Percentiles rank a stretch among this genome's conserved stretches.
These are phyloP conservation scores for Cherax quadricarinatus DNA, from an alignment of 1,140 invertebrate genomes.

Conservation along the genomic window DNA sequence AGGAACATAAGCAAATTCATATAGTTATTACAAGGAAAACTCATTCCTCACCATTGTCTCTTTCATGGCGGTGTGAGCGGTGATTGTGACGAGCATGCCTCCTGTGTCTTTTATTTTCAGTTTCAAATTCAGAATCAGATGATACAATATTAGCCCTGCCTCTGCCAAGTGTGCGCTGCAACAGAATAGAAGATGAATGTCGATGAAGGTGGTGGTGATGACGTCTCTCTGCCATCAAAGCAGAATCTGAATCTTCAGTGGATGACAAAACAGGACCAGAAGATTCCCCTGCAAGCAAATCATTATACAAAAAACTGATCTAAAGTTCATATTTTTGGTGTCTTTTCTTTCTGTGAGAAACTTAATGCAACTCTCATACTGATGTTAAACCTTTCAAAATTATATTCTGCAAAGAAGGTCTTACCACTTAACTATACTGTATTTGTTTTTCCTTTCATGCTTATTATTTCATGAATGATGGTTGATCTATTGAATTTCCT, in stretches of 20 bases:
- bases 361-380: too few species aligned
- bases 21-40: not conserved
- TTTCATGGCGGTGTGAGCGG: constrained; percentile 71
- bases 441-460: too few species aligned
- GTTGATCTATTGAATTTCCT: too few species aligned
- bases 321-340: too few species aligned
- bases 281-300: constrained; percentile 49
- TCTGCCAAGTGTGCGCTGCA: constrained; percentile 63
- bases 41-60: constrained; percentile 74
- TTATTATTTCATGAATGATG: too few species aligned
- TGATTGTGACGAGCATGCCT: constrained; percentile 66
- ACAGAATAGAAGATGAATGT: constrained; percentile 58
- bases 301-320: too few species aligned
- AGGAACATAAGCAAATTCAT: too few species aligned
- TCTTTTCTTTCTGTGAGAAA: too few species aligned
- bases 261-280: constrained; percentile 66
- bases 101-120: constrained; percentile 55
- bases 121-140: constrained; percentile 71
- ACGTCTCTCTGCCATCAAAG: constrained; percentile 31
- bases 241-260: constrained; percentile 68
- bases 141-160: constrained; percentile 67
- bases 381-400: too few species aligned
- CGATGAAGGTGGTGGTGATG: constrained; percentile 61
- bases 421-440: too few species aligned
- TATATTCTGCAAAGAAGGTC: too few species aligned